These are phyloP conservation scores for Sternarchorhynchus goeldii DNA, from an alignment of 2,797 vertebrate species.

Conservation along the genomic window DNA sequence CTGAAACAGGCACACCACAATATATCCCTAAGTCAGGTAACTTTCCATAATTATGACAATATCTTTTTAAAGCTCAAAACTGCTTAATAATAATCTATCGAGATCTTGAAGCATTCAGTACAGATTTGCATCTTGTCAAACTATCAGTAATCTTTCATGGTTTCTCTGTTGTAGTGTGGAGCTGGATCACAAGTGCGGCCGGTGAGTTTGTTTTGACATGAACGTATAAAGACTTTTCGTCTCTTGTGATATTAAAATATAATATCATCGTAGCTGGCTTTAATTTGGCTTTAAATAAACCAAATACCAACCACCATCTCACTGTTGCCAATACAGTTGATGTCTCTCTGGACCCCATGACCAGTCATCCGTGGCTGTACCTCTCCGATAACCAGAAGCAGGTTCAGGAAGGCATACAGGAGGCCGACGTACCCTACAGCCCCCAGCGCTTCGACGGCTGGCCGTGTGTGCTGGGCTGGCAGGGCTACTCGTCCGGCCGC, in stretches of 20 bases:
- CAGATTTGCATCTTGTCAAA: not conserved
- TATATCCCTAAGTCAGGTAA: conserved; percentile 80
- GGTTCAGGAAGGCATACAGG: conserved; percentile 53
- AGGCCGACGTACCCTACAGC: conserved; percentile 38
- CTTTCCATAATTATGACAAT: not conserved
- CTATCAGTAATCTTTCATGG: not conserved
- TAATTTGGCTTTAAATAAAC: not conserved
- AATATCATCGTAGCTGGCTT: not conserved
- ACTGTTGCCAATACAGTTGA: conserved; percentile 47
- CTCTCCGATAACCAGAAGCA: conserved; percentile 61
- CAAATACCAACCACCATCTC: not conserved
- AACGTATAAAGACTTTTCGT: not conserved
- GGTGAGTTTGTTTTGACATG: conserved; percentile 43
- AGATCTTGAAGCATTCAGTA: not conserved
- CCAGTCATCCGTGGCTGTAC: conserved; percentile 61
- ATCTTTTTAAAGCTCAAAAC: not conserved
- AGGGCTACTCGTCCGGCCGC: conserved; percentile 57
- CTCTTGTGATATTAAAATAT: too few relatives aligned
- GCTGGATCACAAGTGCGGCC: conserved; percentile 61
- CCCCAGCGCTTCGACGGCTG: conserved; percentile 60
- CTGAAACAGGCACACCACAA: conserved; percentile 60
- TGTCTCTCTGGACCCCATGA: conserved; percentile 60
- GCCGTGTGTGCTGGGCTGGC: conserved; percentile 61
- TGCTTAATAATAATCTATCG: not conserved
- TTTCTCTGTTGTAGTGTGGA: conserved; percentile 56